Base-by-base conservation (phyloP, 2,797 vertebrate species). In the Parauchenoglanis ngamensis region DNA sequence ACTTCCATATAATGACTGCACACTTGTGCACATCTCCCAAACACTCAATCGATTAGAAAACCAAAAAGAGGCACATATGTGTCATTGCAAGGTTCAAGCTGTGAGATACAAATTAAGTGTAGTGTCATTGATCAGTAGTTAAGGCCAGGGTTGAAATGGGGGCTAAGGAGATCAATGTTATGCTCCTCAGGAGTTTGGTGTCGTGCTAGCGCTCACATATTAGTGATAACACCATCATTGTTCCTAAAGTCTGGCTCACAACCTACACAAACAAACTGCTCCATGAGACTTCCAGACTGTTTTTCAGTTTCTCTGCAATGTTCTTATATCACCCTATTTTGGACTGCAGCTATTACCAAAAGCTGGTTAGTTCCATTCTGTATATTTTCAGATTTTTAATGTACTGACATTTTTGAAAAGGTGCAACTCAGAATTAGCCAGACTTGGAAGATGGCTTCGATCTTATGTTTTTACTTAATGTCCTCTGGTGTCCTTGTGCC, bases 331-430 rank as follows among this genome's bases (percentile, higher is more conserved):
- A 68, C 31, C 28, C 40, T 6, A 63, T 83, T n/a, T 76, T 63
- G 80, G 25, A 78, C 49, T 31, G 25, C 80, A 67, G 52, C 44
- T 35, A 49, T 70, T 52, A 65, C 54, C 2, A 68, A 35, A 7
- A 56, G 46, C 7, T 13, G 8, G 35, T 25, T 17, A 23, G 12
- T 57, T 79, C 21, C 31, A 57, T 79, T 19, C 3, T 79, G 84
- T n/a, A 61, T 31, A 31, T 76, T 80, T 70, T 82, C 8, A 49
- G 25, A 77, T 31, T 72, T 77, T 57, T 77, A 49, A 35, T 87
- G n/a, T 83, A 35, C 89, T 89, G 87, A 88, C n/a, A 17, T 88
- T 89, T 87, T 89, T 6, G 2, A 7, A n/a, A 75, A 52, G n/a
- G 10, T 77, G 73, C 13, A 3, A 35, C 35, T 35, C 35, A 35